Evolutionary conservation across 1,140 invertebrate genomes (phyloP).

Genomic region (Whitmania pigra): DNA sequence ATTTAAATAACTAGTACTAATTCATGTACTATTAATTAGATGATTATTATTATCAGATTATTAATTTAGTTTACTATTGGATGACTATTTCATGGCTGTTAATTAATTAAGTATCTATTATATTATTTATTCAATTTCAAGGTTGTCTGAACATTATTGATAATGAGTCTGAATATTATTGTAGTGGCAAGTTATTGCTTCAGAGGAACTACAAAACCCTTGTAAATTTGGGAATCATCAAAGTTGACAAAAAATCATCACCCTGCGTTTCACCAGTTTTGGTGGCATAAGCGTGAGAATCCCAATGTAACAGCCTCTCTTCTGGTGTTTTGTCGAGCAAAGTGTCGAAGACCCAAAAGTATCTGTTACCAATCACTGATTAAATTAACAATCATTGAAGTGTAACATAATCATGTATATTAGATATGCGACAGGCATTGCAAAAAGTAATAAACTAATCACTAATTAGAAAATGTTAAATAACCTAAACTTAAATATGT

Average conservation of each 20-base stretch:
- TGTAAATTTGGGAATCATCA: too few species aligned
- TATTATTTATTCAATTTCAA: too few species aligned
- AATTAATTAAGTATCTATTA: too few species aligned
- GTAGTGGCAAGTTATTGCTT: too few species aligned
- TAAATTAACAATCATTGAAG: neutral
- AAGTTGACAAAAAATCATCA: neutral
- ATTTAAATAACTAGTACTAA: too few species aligned
- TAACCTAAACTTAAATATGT: neutral
- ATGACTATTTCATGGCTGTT: neutral
- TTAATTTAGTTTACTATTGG: too few species aligned
- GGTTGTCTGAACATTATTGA: too few species aligned
- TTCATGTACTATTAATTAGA: too few species aligned
- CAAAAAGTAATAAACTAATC: neutral
- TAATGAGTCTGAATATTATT: too few species aligned
- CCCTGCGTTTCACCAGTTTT: neutral
- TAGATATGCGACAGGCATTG: neutral
- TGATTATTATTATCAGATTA: too few species aligned
- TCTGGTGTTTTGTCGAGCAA: neutral
- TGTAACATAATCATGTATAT: neutral
- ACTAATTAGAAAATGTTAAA: neutral
- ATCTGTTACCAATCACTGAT: neutral
- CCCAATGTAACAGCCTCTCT: neutral
- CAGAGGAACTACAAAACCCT: too few species aligned
- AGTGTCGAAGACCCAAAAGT: slow-evolving; percentile 1
- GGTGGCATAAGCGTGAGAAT: neutral